These are phyloP conservation scores for Megaustenia siamemsis DNA, from an alignment of 2,888 invertebrate genomes.

Conservation along the genomic window DNA sequence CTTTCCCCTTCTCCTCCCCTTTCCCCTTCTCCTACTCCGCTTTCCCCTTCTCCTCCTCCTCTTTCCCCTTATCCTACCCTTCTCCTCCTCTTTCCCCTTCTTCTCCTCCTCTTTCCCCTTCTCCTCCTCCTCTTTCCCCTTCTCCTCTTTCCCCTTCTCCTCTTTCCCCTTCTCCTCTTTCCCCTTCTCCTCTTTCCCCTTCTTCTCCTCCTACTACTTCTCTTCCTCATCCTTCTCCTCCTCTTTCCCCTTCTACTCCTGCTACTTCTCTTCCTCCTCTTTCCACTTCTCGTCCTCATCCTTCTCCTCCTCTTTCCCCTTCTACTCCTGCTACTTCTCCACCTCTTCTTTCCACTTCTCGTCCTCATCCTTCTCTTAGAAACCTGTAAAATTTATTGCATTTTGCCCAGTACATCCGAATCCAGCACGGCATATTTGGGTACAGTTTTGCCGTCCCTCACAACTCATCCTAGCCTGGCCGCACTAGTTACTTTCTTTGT, in stretches of 20 bases:
- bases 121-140: neutral
- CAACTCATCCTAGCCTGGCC: too few species aligned
- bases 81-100: neutral
- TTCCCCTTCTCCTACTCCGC: neutral
- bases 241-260: neutral
- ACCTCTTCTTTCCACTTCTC: neutral
- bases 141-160: neutral
- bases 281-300: conserved; percentile 9
- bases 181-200: neutral
- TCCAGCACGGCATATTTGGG: too few species aligned
- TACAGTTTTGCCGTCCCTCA: too few species aligned
- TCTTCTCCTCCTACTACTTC: neutral
- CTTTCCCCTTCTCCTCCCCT: neutral
- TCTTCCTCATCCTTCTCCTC: neutral
- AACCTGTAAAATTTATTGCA: too few species aligned
- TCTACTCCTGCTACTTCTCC: neutral
- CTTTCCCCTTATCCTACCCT: neutral
- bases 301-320: neutral
- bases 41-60: neutral
- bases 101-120: neutral
- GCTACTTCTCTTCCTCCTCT: conserved; percentile 5
- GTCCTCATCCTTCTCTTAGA: too few species aligned
- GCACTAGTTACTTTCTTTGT: too few species aligned
- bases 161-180: neutral
- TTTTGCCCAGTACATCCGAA: too few species aligned